Base-by-base conservation (phyloP, 2,888 invertebrate species). In the Archips xylosteana region DNA sequence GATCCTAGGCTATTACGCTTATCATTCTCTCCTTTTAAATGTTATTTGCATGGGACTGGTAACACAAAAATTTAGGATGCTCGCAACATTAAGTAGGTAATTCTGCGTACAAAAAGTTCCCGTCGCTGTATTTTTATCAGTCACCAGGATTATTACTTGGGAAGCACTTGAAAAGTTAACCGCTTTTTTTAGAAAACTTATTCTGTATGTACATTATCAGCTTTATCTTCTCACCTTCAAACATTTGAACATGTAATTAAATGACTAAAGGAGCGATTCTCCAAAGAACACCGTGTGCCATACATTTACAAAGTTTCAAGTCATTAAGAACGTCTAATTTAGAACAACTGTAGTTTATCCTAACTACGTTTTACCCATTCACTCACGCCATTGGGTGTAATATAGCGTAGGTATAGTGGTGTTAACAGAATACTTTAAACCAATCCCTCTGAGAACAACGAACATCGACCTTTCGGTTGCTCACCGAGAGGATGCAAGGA, bases 331-430 rank as follows among this genome's bases (percentile, higher is more conserved):
- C 45, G 76, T 76, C 77, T 70, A 76, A 77, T 76, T 67, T 15
- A 23, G 63, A 78, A 76, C 76, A 77, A 77, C 75, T 75, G 76
- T 77, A 78, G 74, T 78, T 79, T 74, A 75, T 77, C 68, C 60
- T 39, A 74, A 77, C 69, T 76, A 69, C 60, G 39, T 49, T 36
- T 42, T 34, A 42, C 32, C 32, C 10, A 36, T 39, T 12, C 34
- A 59, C n/a, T 49, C 64, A 59, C 47, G 59, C 42, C 42, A 39
- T 39, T 39, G 4, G 39, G 39, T 39, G 39, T 5, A 23, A 39
- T 39, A 39, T 6, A 39, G 39, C 6, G 5, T 23, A 23, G 23
- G 23, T 23, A 23, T 23, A 23, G 23, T 23, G 23, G 23, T 23
- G 23, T 23, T 23, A 23, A 23, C 23, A 23, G 23, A 23, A 23